These are phyloP conservation scores for Heterodera carotae DNA, from an alignment of 1,140 invertebrate genomes.

Conservation along the genomic window DNA sequence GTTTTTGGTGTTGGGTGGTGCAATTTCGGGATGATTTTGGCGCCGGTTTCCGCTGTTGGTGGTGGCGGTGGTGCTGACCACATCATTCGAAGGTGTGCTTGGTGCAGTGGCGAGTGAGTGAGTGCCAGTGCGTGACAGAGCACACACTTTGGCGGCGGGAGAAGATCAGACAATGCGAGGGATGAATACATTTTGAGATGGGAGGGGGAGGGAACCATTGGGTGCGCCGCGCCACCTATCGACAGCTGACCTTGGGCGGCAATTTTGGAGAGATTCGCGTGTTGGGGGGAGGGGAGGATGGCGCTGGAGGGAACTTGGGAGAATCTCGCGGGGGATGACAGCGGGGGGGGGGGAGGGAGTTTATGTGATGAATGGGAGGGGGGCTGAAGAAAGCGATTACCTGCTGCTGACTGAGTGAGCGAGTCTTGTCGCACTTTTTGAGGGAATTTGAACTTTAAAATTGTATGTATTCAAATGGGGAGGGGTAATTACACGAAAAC, in stretches of 20 bases:
- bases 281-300: neutral
- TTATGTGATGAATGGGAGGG: neutral
- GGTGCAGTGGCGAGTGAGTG: neutral
- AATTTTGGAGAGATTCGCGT: constrained; percentile 9
- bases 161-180: neutral
- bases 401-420: neutral
- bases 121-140: constrained; percentile 18
- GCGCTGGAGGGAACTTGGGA: neutral
- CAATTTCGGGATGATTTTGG: neutral
- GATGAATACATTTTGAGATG: neutral
- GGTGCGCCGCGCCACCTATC: neutral
- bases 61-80: neutral
- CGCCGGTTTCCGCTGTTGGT: constrained; percentile 7
- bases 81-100: neutral
- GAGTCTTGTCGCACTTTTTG: too few species aligned
- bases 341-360: neutral
- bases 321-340: constrained; percentile 10
- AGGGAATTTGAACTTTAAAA: too few species aligned
- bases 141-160: constrained; percentile 10
- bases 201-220: too few species aligned
- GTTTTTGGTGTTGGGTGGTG: constrained; percentile 7
- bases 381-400: neutral
- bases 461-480: too few species aligned
- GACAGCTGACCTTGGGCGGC: constrained; percentile 19
- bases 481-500: too few species aligned